Evolutionary conservation across 2,888 invertebrate species (phyloP), one percentile per base, ranked within the genome.

Genomic region (Norana najaformis): DNA sequence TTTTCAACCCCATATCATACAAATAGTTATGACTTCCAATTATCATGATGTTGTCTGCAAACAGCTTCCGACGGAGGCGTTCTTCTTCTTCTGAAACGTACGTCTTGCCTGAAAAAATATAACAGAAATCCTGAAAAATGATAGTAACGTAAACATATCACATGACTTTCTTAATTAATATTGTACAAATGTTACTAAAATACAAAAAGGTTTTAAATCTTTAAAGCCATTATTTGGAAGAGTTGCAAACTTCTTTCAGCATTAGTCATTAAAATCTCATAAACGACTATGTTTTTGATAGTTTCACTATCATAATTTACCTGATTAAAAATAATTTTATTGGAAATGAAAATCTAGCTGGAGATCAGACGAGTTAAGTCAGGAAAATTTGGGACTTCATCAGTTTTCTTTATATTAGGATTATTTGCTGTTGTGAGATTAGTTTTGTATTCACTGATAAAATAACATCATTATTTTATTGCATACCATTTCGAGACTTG

Each of bases 21-120:
- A 90, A 47, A 18, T 82, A 88, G 83, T 90, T 90, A 53, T 90
- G 85, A 88, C 37, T 34, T 1, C 34, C 38, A 41, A 90, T 90
- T 39, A 41, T n/a, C 39, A 35, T 90, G n/a, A 88, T 38, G 41
- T 90, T 90, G 20, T 88, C 39, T n/a, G 38, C 47, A 47, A 90
- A 90, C 35, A 90, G 82, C 18, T 88, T 83, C 38, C 35, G 88
- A 35, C 88, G 39, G 39, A 38, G n/a, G 20, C n/a, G 23, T 88
- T 90, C 88, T 85, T 88, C 88, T 23, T 39, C 8, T 36, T 36
- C 14, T 36, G 35, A 16, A 35, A 18, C 11, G 20, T 83, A 83
- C 0, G 35, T 20, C 83, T 83, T 83, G 35, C 83, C 83, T 83
- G n/a, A 83, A 83, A 83, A 8, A 34, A 83, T 18, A 35, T 20